Evolutionary conservation across 1,140 invertebrate genomes (phyloP).

Genomic region (Eumaeus atala): DNA sequence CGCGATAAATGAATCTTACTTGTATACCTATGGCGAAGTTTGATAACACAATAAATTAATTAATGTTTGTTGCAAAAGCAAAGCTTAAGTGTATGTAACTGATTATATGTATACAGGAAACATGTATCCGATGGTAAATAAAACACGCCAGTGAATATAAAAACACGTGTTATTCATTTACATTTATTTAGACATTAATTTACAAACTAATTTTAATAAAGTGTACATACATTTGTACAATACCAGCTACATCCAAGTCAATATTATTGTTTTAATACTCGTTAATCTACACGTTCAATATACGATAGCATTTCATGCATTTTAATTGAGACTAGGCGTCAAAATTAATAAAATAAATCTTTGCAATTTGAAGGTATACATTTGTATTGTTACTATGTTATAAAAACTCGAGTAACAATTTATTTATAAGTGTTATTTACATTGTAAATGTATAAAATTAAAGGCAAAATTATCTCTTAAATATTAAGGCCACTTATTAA

Average conservation of each 20-base stretch:
- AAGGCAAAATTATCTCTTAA: slow-evolving; percentile 26
- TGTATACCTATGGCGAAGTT: too few relatives aligned
- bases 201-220: slow-evolving; percentile 57
- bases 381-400: slow-evolving; percentile 23
- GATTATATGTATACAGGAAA: too few relatives aligned
- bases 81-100: too few relatives aligned
- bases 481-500: slow-evolving; percentile 46
- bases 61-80: too few relatives aligned
- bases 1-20: too few relatives aligned
- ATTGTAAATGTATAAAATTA: slow-evolving; percentile 32
- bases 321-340: slow-evolving; percentile 54
- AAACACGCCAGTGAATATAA: not conserved
- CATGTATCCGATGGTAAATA: not conserved
- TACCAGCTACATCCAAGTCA: slow-evolving; percentile 38
- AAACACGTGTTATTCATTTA: slow-evolving; percentile 53
- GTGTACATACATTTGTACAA: slow-evolving; percentile 67
- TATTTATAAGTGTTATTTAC: slow-evolving; percentile 50
- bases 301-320: slow-evolving; percentile 62
- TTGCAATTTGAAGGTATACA: slow-evolving; percentile 41
- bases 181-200: slow-evolving; percentile 65
- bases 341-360: slow-evolving; percentile 47
- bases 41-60: too few relatives aligned
- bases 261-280: slow-evolving; percentile 54
- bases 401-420: slow-evolving; percentile 30
- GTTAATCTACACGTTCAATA: slow-evolving; percentile 38